Base-by-base conservation (phyloP, 1,140 invertebrate species). In the Zaprionus nigranus region DNA sequence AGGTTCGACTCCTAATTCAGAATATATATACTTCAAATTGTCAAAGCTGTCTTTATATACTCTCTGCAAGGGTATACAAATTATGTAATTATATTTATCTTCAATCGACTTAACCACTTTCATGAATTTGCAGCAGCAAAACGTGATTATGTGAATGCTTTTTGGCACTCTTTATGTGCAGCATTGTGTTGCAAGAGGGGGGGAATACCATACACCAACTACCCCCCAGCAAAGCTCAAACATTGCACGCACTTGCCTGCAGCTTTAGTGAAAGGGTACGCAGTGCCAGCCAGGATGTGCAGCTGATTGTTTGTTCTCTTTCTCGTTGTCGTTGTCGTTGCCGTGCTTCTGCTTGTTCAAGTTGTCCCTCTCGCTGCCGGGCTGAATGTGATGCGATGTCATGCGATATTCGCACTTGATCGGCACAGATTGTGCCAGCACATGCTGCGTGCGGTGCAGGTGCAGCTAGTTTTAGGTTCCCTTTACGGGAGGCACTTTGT, bases 401-500 rank as follows among this genome's bases (percentile, higher is more conserved):
- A 30, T 56, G 36, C 36, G 26, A 54, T 62, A 56, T 62, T 62
- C 51, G 46, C 67, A 43, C 24, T 54, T 54, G 51, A 54, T 65
- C 51, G 15, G 5, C 20, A 40, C 34, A 61, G 58, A 61, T 62
- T 62, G 58, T 40, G 38, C 28, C 43, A 46, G 43, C 5, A 40
- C 15, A 4, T 4, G 12, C 11, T 36, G 11, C 4, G 34, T 36
- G 34, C 38, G 13, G 38, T n/a, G 15, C 38, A 40, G n/a, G 5
- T n/a, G 38, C 38, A 15, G 38, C 15, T 15, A 40, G 38, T 40
- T 40, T 40, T n/a, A 40, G 36, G 36, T 38, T 15, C 13, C 36
- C 36, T 15, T 15, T 5, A 15, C 36, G 5, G 13, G 13, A 13
- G 36, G 36, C 36, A 15, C 36, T 38, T 15, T 38, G 13, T 38